These are phyloP conservation scores for Uria lomvia DNA, from an alignment of 2,113 vertebrate genomes.

Conservation along the genomic window DNA sequence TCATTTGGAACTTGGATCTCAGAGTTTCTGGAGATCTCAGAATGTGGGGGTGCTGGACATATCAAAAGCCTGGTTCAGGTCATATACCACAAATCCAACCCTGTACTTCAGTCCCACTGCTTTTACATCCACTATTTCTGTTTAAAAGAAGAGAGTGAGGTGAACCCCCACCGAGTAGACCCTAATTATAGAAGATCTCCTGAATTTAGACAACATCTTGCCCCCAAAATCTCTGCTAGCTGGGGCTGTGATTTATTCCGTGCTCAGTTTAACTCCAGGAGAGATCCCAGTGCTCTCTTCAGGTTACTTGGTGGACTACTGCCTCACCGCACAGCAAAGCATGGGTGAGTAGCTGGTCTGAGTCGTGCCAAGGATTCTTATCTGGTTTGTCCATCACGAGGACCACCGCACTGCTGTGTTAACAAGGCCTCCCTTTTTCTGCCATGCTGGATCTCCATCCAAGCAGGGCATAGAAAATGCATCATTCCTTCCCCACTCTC, in stretches of 20 bases:
- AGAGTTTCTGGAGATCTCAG: neutral
- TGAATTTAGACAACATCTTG: neutral
- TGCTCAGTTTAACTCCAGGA: neutral
- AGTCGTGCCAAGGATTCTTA: neutral
- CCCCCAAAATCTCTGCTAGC: accelerated
- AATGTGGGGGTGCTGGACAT: neutral
- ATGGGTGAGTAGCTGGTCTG: neutral
- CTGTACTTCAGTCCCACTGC: neutral
- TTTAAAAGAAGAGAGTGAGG: neutral
- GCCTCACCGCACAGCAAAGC: neutral
- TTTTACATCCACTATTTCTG: neutral
- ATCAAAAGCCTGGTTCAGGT: neutral
- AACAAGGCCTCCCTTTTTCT: neutral
- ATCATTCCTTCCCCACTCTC: neutral
- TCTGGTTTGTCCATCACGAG: neutral
- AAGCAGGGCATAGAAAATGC: neutral
- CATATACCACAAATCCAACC: neutral
- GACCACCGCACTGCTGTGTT: neutral
- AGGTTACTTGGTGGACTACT: neutral
- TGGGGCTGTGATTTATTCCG: neutral
- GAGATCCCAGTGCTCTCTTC: neutral
- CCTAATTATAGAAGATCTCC: neutral
- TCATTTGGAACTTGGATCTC: neutral
- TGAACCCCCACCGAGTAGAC: neutral
- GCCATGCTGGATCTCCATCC: neutral